Evolutionary conservation across 2,797 vertebrate genomes (phyloP), one percentile per base, ranked within the genome.

Genomic region (Sebastes variabilis): DNA sequence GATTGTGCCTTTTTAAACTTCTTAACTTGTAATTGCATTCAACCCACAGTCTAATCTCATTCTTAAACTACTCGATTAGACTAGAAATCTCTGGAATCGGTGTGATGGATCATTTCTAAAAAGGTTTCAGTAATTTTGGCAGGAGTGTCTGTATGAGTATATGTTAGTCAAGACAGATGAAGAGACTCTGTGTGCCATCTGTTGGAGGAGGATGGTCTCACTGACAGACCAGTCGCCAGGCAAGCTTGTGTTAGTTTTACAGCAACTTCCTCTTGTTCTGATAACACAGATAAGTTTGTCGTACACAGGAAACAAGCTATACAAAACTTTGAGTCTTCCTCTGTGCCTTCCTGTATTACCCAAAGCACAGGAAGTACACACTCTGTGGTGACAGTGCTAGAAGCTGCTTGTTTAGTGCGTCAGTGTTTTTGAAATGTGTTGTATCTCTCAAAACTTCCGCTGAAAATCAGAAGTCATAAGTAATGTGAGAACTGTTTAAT

Each of bases 211-310:
- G 30, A 65, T 2, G 38, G 7, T 52, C 13, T 74, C 30, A 25
- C 16, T 29, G 30, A 49, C 42, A 6, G 52, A 73, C 24, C 25
- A 4, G 3, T 12, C 60, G 27, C 60, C 32, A 22, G 18, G 4
- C 32, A 7, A 64, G 22, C 27, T 24, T 56, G 14, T 67, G 38
- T 42, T 29, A 3, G 54, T 69, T 78, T 42, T 66, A 30, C 16
- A 72, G 30, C 12, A 29, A 62, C 56, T 80, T 87, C 71, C 36
- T 81, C 22, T 76, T 60, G 11, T 38, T 82, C 30, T 81, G 60
- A 86, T 32, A 7, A 64, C 13, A 58, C 42, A 22, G 61, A 75
- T 34, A 52, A 58, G 10, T 22, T 20, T 0, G 1, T 27, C 1
- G 24, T 2, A 34, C 16, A 38, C 75, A 66, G 78, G 25, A 81